Conservation (phyloP, 2,888 invertebrate species). For the Tenthredo notha region DNA sequence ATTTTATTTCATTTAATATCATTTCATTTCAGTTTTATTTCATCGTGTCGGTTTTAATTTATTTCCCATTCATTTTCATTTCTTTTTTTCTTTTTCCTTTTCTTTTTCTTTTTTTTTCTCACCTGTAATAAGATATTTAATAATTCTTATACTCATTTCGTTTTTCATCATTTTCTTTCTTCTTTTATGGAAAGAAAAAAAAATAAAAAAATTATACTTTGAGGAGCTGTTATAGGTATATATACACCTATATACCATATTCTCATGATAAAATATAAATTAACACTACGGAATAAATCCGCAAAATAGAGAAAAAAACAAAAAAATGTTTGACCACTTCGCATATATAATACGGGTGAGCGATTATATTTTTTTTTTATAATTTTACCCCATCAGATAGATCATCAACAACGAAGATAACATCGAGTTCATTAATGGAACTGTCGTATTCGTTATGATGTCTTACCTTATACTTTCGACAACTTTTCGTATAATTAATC, state of each 20-base stretch:
- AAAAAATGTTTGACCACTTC: not conserved
- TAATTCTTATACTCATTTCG: too few species aligned
- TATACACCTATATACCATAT: too few species aligned
- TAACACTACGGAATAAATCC: too few species aligned
- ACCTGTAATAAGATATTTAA: too few species aligned
- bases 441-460: not conserved
- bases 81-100: too few species aligned
- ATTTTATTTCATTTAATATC: not conserved
- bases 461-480: not conserved
- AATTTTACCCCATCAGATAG: not conserved
- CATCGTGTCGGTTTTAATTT: not conserved
- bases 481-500: slow-evolving; percentile 2
- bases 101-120: too few species aligned
- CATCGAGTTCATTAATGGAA: not conserved
- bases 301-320: not conserved
- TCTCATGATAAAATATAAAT: too few species aligned
- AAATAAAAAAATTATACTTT: too few species aligned
- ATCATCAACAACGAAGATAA: not conserved
- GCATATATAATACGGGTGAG: not conserved
- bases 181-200: too few species aligned
- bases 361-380: slow-evolving; percentile 2
- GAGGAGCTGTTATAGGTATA: too few species aligned
- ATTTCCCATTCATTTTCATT: too few species aligned
- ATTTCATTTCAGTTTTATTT: not conserved
- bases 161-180: too few species aligned